These are phyloP conservation scores for Isichthys henryi DNA, from an alignment of 2,113 vertebrate species.

Conservation along the genomic window DNA sequence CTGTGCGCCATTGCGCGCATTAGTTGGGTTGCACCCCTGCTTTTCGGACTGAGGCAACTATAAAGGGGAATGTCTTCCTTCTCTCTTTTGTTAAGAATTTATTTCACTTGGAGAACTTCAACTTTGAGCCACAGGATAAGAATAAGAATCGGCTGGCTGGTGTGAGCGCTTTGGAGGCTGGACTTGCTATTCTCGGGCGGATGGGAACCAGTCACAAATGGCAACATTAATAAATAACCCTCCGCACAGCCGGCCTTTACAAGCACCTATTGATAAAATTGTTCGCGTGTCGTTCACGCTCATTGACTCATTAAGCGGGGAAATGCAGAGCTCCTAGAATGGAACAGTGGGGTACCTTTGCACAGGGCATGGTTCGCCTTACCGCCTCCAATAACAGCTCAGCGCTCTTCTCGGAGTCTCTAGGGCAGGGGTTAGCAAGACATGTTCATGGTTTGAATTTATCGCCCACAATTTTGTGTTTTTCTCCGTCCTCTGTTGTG, in stretches of 20 bases:
- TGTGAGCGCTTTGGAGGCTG: conserved; percentile 72
- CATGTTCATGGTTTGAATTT: conserved; percentile 77
- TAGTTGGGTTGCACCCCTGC: conserved; percentile 78
- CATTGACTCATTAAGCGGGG: conserved; percentile 74
- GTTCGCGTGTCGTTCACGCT: conserved; percentile 96
- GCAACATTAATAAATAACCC: conserved; percentile 95
- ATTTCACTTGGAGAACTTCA: conserved; percentile 78
- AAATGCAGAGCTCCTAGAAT: conserved; percentile 57
- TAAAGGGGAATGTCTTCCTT: conserved; percentile 80
- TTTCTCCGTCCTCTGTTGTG: conserved; percentile 42
- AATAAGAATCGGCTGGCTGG: conserved; percentile 74
- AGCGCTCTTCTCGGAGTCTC: conserved; percentile 61
- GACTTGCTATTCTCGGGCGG: conserved; percentile 65
- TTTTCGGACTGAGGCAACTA: conserved; percentile 65
- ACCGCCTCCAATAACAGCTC: conserved; percentile 53
- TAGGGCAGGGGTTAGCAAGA: conserved; percentile 81
- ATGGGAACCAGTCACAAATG: conserved; percentile 88
- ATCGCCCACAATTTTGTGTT: conserved; percentile 70
- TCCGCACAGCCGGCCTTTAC: conserved; percentile 80
- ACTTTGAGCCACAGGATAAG: conserved; percentile 72
- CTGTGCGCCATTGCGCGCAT: conserved; percentile 79
- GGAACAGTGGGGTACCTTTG: conserved; percentile 63
- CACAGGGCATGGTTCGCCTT: conserved; percentile 48
- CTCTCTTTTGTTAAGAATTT: conserved; percentile 75
- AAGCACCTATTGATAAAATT: conserved; percentile 85